phyloP scores from a whole-genome alignment of 2,113 vertebrate species.

The Ivindomyrus marchei region DNA sequence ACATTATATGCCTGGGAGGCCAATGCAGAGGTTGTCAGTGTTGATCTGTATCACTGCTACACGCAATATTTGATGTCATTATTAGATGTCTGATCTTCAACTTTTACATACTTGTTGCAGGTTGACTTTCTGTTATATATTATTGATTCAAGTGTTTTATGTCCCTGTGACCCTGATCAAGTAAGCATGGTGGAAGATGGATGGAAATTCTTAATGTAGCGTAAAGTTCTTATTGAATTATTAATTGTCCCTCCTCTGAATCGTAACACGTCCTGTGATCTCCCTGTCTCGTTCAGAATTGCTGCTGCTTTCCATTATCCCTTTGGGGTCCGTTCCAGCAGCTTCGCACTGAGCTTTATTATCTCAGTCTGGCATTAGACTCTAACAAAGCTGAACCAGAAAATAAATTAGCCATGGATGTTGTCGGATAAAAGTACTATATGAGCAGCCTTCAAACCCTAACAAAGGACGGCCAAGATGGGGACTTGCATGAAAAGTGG shows the following conservation, averaged over 20 bases:
- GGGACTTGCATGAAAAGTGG: neutral
- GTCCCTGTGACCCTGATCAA: neutral
- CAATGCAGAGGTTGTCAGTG: neutral
- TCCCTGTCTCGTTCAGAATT: neutral
- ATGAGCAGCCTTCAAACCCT: neutral
- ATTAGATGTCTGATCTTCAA: neutral
- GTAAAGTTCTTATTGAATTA: neutral
- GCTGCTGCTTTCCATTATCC: neutral
- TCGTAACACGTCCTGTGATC: neutral
- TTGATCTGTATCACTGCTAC: neutral
- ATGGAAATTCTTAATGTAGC: neutral
- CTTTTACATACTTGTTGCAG: neutral
- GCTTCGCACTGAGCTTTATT: neutral
- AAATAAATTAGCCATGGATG: neutral
- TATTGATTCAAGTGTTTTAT: neutral
- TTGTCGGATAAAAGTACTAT: neutral
- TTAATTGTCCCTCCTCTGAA: neutral
- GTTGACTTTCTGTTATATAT: neutral
- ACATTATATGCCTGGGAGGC: neutral
- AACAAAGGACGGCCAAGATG: neutral
- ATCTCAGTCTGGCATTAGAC: neutral
- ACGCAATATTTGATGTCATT: neutral
- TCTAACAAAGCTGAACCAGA: neutral
- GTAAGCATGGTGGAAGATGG: neutral
- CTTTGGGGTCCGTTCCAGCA: neutral